phyloP scores from a whole-genome alignment of 2,113 vertebrate genomes.

The Tychaedon coryphoeus region DNA sequence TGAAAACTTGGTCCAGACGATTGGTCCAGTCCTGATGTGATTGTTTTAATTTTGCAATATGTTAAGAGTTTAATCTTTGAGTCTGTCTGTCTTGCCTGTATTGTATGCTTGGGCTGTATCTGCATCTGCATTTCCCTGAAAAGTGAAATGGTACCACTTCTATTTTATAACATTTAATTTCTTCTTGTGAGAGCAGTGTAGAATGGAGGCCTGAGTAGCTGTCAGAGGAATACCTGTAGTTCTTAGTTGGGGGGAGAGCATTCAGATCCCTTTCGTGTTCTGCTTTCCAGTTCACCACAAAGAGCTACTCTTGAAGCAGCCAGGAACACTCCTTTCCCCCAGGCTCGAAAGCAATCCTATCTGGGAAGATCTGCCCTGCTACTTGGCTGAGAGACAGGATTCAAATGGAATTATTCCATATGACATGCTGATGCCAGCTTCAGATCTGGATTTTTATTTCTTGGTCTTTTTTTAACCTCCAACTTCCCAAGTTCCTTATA shows the following conservation, averaged over 20 bases:
- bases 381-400: conserved; percentile 45
- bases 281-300: conserved; percentile 46
- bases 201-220: neutral
- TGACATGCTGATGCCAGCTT: conserved; percentile 47
- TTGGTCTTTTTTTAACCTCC: conserved; percentile 16
- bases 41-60: neutral
- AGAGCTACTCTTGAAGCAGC: conserved; percentile 31
- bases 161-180: neutral
- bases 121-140: neutral
- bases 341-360: conserved; percentile 55
- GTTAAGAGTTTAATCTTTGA: neutral
- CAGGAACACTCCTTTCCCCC: conserved; percentile 47
- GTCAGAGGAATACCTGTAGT: neutral
- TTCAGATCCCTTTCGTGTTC: neutral
- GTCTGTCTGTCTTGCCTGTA: neutral
- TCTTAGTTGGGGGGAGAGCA: neutral
- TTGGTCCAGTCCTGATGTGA: neutral
- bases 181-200: neutral
- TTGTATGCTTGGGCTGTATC: neutral
- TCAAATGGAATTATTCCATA: conserved; percentile 52
- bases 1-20: neutral
- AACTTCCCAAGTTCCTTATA: neutral
- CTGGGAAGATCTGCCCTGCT: conserved; percentile 55
- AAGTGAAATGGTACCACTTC: neutral
- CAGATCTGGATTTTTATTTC: conserved; percentile 43